These are phyloP conservation scores for Erebia ligea DNA, from an alignment of 2,888 invertebrate species.

Conservation along the genomic window DNA sequence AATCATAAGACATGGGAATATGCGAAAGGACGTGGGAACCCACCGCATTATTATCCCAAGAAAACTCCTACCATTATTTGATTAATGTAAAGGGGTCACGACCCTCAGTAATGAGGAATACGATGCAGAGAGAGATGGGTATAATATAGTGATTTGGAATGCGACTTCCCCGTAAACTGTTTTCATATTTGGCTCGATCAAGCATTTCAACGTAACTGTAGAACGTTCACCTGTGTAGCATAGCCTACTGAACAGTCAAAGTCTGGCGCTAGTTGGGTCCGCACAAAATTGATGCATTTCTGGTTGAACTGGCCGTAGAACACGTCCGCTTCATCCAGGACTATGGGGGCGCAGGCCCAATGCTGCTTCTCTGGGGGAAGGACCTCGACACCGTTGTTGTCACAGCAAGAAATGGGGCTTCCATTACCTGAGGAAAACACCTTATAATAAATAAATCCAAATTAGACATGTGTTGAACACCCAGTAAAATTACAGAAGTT, in stretches of 20 bases:
- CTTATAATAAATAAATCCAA: too few species aligned
- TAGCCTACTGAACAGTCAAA: conserved; percentile 87
- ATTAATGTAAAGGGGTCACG: too few species aligned
- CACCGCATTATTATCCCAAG: too few species aligned
- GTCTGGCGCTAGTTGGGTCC: conserved; percentile 86
- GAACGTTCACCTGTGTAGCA: conserved; percentile 84
- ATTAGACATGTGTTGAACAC: too few species aligned
- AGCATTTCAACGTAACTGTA: background rate
- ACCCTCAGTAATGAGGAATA: too few species aligned
- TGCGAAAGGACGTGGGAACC: too few species aligned
- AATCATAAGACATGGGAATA: too few species aligned
- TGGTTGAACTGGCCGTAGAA: conserved; percentile 84
- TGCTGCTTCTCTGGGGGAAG: conserved; percentile 82
- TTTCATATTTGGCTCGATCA: too few species aligned
- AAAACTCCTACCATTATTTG: too few species aligned
- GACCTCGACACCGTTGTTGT: conserved; percentile 79
- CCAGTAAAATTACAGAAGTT: too few species aligned
- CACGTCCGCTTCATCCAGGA: conserved; percentile 82
- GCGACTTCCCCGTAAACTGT: background rate
- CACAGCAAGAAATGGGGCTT: conserved; percentile 89
- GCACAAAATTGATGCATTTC: conserved; percentile 88
- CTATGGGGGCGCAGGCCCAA: conserved; percentile 87
- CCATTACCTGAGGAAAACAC: conserved; percentile 81
- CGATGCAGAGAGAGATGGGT: too few species aligned
- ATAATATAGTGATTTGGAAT: too few species aligned